phyloP scores from a whole-genome alignment of 2,113 vertebrate genomes.

The Poeciliopsis occidentalis region DNA sequence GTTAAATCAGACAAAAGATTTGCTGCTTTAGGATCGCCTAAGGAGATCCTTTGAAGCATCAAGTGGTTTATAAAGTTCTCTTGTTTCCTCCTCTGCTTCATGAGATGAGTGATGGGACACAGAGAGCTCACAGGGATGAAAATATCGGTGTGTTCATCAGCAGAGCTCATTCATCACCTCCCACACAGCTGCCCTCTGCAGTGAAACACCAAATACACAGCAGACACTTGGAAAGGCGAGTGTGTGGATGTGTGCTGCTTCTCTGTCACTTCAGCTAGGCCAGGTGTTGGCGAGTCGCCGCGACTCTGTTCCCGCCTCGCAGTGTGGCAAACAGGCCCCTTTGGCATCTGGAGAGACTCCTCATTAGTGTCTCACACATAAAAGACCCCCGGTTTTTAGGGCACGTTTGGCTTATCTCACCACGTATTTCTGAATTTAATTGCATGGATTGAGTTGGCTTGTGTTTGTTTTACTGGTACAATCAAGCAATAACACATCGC shows the following conservation, averaged over 20 bases:
- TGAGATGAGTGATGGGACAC: slow-evolving; percentile 32
- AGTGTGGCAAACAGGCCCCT: slow-evolving; percentile 52
- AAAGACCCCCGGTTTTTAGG: slow-evolving; percentile 9
- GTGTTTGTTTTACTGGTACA: slow-evolving; percentile 7
- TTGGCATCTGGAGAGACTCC: slow-evolving; percentile 70
- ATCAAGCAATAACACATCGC: slow-evolving; percentile 6
- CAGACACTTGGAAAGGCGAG: slow-evolving; percentile 36
- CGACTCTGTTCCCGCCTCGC: slow-evolving; percentile 57
- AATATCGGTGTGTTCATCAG: slow-evolving; percentile 48
- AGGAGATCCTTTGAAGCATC: slow-evolving; percentile 19
- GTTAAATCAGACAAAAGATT: background rate
- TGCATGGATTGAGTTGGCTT: background rate
- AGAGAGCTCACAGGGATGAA: slow-evolving; percentile 20
- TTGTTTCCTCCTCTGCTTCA: slow-evolving; percentile 15
- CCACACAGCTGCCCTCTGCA: slow-evolving; percentile 74
- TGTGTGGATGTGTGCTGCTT: slow-evolving; percentile 12
- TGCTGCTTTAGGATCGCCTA: background rate
- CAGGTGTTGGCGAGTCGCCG: slow-evolving; percentile 66
- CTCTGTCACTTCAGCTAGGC: slow-evolving; percentile 44
- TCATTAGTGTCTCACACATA: slow-evolving; percentile 64
- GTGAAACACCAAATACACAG: slow-evolving; percentile 50
- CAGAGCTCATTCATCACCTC: slow-evolving; percentile 71
- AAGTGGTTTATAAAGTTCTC: slow-evolving; percentile 19
- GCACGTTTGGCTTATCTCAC: slow-evolving; percentile 30
- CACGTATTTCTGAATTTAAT: slow-evolving; percentile 9